phyloP scores from a whole-genome alignment of 1,140 invertebrate genomes.

The Pseudomyrmex pallidus region DNA sequence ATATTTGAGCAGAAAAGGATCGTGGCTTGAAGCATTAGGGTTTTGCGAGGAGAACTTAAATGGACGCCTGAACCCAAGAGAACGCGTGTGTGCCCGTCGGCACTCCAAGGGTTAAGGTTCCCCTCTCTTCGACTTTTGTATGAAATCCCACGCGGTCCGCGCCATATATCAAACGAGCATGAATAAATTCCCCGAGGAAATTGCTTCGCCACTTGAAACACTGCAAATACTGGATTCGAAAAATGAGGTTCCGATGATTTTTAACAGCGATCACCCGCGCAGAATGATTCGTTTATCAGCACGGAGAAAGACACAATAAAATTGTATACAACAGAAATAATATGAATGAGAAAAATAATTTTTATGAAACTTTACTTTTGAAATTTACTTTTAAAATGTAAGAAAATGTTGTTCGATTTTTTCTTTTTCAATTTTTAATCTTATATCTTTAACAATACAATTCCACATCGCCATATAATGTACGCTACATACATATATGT shows the following conservation, averaged over 20 bases:
- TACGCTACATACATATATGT: no score
- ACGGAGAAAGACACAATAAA: neutral
- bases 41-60: slow-evolving; percentile 20
- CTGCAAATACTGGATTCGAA: neutral
- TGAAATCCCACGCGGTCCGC: slow-evolving; percentile 2
- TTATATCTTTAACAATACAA: no score
- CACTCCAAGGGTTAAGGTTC: neutral
- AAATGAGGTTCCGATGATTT: neutral
- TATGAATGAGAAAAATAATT: no score
- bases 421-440: no score
- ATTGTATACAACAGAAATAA: neutral
- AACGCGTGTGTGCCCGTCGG: neutral
- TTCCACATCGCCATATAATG: no score
- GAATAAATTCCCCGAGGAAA: slow-evolving; percentile 29
- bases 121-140: slow-evolving; percentile 15
- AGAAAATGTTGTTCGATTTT: no score
- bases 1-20: neutral
- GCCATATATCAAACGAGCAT: slow-evolving; percentile 20
- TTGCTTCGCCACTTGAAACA: slow-evolving; percentile 3
- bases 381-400: no score
- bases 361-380: no score
- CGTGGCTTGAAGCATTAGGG: no score
- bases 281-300: neutral
- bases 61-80: neutral
- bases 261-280: neutral